Conservation (phyloP, 2,888 invertebrate species). For the Dynastes tityus region DNA sequence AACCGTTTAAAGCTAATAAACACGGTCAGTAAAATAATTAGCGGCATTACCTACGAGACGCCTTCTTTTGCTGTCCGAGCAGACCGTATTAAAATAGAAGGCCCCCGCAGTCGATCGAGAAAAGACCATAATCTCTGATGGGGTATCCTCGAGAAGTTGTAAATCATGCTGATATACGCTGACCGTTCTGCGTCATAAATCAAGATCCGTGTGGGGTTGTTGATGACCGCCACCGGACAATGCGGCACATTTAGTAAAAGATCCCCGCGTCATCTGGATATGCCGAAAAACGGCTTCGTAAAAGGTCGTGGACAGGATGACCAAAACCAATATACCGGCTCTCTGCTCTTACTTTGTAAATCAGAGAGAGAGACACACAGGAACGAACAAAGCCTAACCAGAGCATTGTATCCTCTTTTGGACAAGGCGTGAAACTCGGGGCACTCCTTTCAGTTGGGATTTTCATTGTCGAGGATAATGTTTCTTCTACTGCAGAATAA, state of each 20-base stretch:
- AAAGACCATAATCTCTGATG: slow-evolving; percentile 50
- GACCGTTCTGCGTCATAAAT: slow-evolving; percentile 63
- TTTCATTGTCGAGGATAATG: slow-evolving; percentile 39
- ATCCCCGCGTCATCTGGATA: slow-evolving; percentile 51
- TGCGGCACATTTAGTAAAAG: slow-evolving; percentile 63
- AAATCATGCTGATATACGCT: slow-evolving; percentile 62
- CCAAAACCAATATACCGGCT: slow-evolving; percentile 42
- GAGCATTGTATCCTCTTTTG: slow-evolving; percentile 60
- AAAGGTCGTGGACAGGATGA: slow-evolving; percentile 32
- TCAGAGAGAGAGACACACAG: neutral
- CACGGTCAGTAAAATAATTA: slow-evolving; percentile 41
- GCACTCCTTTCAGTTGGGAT: slow-evolving; percentile 57
- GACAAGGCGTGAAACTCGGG: slow-evolving; percentile 61
- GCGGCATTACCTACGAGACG: slow-evolving; percentile 42
- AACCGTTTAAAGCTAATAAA: slow-evolving; percentile 6
- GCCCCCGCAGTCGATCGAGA: slow-evolving; percentile 48
- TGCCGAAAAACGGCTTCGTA: slow-evolving; percentile 49
- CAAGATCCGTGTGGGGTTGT: slow-evolving; percentile 62
- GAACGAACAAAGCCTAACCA: neutral
- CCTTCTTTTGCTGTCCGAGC: slow-evolving; percentile 29
- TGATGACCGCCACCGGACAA: slow-evolving; percentile 69
- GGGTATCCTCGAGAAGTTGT: slow-evolving; percentile 58
- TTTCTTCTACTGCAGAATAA: slow-evolving; percentile 22
- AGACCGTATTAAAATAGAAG: slow-evolving; percentile 20
- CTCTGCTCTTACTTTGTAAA: neutral